Evolutionary conservation across 2,888 invertebrate species (phyloP), one percentile per base, ranked within the genome.

Genomic region (Heliothis peltigera): DNA sequence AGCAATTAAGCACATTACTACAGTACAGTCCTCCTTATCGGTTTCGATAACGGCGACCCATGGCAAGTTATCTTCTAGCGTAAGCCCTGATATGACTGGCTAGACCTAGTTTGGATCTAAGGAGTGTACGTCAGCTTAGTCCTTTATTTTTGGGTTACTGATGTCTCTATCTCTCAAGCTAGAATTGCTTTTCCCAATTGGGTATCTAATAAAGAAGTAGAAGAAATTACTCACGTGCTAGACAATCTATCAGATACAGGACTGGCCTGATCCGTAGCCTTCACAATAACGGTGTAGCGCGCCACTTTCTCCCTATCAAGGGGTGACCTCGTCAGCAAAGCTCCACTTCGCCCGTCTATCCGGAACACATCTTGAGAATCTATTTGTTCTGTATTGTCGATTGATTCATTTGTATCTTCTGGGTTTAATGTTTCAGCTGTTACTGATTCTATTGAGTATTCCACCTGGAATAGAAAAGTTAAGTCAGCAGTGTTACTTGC

Each of bases 261-360:
- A 22, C 96, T 96, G 0, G 98, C 98, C 86, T 97, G 97, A 87
- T 99, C 99, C 0, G 97, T 96, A 0, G 99, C 99, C 79, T 97
- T 97, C 0, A 99, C 97, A 21, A 98, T 95, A 10, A 99, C 95
- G 0, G 97, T 97, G 86, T 99, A 99, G 55, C 97, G 96, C 57
- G 98, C 97, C 0, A 97, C 97, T 5, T 96, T 97, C 92, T 99
- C 99, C n/a, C 99, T 95, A 88, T 99, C 99, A 21, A 99, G 89
- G 0, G 96, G 93, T 10, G 97, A 95, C 69, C 98, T 96, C 0
- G 98, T 98, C 0, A 98, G 97, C 42, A 99, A 96, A 0, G 98
- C 98, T 0, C 99, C 99, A 10, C 97, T 97, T 66, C 97, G 96
- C 0, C 97, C 95, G 85, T 99, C 98, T 69, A 99, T 98, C 66